phyloP scores from a whole-genome alignment of 2,113 vertebrate genomes.

The Lasiurus borealis region DNA sequence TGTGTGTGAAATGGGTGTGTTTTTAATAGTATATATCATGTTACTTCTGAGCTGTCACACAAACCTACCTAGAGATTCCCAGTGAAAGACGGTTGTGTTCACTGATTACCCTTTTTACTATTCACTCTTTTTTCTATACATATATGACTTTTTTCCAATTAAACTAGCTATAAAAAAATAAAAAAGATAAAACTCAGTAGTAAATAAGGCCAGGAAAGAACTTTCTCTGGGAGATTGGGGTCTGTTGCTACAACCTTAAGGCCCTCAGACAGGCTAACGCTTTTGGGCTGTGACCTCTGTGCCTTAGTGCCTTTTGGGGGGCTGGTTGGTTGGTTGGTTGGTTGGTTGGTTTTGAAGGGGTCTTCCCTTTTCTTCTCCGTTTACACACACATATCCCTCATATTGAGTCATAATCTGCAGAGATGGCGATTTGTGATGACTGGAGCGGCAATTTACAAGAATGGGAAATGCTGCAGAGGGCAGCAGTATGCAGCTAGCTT shows the following conservation, averaged over 20 bases:
- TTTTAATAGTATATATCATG: neutral
- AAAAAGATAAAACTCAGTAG: neutral
- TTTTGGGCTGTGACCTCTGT: neutral
- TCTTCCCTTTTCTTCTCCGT: neutral
- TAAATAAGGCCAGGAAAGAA: neutral
- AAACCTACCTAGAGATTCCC: neutral
- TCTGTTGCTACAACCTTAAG: neutral
- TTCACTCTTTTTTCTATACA: neutral
- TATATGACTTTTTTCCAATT: neutral
- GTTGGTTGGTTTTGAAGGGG: neutral
- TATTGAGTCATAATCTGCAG: neutral
- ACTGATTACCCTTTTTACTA: neutral
- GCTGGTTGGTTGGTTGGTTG: no score
- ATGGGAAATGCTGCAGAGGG: slow-evolving; percentile 42
- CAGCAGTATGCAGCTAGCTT: slow-evolving; percentile 28
- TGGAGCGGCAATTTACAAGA: neutral
- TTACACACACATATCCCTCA: no score
- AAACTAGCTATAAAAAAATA: neutral
- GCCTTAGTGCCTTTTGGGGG: neutral
- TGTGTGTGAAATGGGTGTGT: neutral
- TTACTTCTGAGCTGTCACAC: neutral
- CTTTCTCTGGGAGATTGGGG: neutral
- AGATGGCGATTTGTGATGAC: neutral
- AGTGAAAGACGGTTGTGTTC: neutral
- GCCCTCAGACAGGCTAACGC: neutral